These are phyloP conservation scores for Hermatobates lingyangjiaoensis DNA, from an alignment of 1,140 invertebrate species.

Conservation along the genomic window DNA sequence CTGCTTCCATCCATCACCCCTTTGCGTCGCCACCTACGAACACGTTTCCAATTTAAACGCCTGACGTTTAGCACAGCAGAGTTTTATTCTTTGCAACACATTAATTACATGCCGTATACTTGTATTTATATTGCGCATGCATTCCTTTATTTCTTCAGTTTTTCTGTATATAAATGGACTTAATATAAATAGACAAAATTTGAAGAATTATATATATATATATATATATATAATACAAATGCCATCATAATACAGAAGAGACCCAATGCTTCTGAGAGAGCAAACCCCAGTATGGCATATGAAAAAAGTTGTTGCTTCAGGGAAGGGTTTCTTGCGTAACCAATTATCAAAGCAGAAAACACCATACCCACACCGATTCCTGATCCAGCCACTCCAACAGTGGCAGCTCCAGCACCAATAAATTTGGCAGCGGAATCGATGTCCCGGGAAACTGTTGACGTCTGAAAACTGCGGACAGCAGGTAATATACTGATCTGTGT, in stretches of 20 bases:
- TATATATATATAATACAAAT: too few relatives aligned
- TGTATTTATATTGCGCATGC: too few relatives aligned
- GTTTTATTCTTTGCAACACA: too few relatives aligned
- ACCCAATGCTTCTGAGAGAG: constrained; percentile 87
- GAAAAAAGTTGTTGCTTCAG: constrained; percentile 87
- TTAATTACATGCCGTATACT: too few relatives aligned
- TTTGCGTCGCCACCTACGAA: too few relatives aligned
- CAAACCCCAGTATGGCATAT: constrained; percentile 85
- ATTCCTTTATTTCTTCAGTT: too few relatives aligned
- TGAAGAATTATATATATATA: too few relatives aligned
- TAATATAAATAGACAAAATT: too few relatives aligned
- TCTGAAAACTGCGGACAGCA: constrained; percentile 70
- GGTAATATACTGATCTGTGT: constrained; percentile 31
- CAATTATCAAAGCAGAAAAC: constrained; percentile 80
- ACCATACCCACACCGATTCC: constrained; percentile 84
- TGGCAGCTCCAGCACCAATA: constrained; percentile 98
- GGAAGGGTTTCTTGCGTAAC: constrained; percentile 80
- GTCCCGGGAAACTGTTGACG: constrained; percentile 73
- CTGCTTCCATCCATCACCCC: too few relatives aligned
- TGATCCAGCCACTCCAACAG: constrained; percentile 97
- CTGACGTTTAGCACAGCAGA: too few relatives aligned
- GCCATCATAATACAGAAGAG: constrained; percentile 92
- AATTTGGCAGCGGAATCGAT: constrained; percentile 99
- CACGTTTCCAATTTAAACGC: too few relatives aligned
- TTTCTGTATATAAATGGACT: too few relatives aligned